These are phyloP conservation scores for Drosophila virilis DNA, from an alignment of 1,140 invertebrate genomes.

Conservation along the genomic window DNA sequence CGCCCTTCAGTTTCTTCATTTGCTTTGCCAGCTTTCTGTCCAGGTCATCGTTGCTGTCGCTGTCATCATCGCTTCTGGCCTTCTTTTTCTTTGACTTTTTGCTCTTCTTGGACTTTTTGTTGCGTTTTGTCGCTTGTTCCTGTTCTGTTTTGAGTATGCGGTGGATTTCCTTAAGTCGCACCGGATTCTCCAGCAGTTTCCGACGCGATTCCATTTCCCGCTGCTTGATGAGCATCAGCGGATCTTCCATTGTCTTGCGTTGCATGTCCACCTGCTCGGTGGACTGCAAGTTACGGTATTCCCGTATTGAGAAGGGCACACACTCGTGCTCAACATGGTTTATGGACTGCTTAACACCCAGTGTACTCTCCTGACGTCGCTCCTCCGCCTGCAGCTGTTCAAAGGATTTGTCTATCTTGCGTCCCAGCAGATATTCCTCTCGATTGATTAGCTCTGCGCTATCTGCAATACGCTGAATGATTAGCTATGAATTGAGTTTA, in stretches of 20 bases:
- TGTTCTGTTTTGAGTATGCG: constrained; percentile 89
- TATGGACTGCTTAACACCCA: constrained; percentile 85
- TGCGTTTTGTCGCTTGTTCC: constrained; percentile 85
- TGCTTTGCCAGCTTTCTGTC: constrained; percentile 85
- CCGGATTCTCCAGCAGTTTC: constrained; percentile 94
- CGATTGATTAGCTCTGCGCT: constrained; percentile 86
- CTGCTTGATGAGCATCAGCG: constrained; percentile 93
- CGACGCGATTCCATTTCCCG: constrained; percentile 92
- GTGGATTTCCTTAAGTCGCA: constrained; percentile 93
- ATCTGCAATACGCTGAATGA: constrained; percentile 35
- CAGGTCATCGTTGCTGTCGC: constrained; percentile 85
- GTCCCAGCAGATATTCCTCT: constrained; percentile 95
- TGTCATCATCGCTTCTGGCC: constrained; percentile 39
- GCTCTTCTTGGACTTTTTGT: constrained; percentile 86
- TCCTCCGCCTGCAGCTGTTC: constrained; percentile 88
- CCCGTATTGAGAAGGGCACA: constrained; percentile 90
- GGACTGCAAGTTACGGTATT: constrained; percentile 70
- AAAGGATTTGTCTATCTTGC: constrained; percentile 93
- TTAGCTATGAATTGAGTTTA: background rate
- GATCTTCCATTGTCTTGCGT: constrained; percentile 95
- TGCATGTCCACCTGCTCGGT: constrained; percentile 90
- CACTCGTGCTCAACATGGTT: constrained; percentile 91
- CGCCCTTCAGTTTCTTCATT: constrained; percentile 84
- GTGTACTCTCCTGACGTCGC: constrained; percentile 85
- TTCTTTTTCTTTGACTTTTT: constrained; percentile 82